Conservation (phyloP, 2,113 vertebrate species). For the Leucopsar rothschildi region DNA sequence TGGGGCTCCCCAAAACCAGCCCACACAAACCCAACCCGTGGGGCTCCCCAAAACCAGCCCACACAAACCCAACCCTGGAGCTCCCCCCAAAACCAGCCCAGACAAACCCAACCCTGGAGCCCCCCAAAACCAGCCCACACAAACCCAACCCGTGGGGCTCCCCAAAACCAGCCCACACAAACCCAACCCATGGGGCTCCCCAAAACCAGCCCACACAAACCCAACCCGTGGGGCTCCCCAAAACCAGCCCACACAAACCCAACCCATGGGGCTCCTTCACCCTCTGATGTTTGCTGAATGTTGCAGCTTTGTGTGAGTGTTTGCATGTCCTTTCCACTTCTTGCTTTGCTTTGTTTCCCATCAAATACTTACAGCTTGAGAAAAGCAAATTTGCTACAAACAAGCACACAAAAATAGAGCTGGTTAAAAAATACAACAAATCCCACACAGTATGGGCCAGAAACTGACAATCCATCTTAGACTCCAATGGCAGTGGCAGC, state of each 20-base stretch:
- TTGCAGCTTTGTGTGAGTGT: neutral
- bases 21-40: neutral
- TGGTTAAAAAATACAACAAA: neutral
- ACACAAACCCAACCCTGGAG: neutral
- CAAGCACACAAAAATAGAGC: neutral
- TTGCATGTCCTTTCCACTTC: neutral
- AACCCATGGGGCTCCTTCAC: neutral
- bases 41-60: neutral
- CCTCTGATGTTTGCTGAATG: neutral
- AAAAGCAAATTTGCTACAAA: neutral
- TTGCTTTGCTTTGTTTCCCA: neutral
- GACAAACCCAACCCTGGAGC: neutral
- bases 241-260: neutral
- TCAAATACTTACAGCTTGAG: slow-evolving; percentile 27
- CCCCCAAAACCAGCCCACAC: too few relatives aligned
- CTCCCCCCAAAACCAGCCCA: too few relatives aligned
- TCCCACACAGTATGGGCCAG: neutral
- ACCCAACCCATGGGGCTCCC: neutral
- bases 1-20: too few relatives aligned
- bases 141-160: neutral
- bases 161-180: too few relatives aligned
- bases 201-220: too few relatives aligned
- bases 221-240: too few relatives aligned
- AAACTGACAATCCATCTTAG: neutral
- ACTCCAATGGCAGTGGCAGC: neutral